These are phyloP conservation scores for Potorous gilbertii DNA, from an alignment of 2,797 vertebrate species.

Conservation along the genomic window DNA sequence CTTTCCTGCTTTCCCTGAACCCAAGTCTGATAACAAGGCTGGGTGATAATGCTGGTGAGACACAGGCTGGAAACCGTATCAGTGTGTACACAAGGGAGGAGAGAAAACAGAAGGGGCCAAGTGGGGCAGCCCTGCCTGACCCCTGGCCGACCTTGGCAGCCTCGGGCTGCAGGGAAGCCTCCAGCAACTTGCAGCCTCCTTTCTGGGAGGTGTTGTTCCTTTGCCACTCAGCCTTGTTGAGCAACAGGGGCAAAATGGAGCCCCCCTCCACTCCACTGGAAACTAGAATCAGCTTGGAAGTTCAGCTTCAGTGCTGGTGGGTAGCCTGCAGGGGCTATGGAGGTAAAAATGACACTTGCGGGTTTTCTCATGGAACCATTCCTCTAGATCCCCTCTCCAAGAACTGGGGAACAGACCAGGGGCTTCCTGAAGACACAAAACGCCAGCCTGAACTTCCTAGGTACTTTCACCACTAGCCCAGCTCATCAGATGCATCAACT, in stretches of 20 bases:
- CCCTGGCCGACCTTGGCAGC: slow-evolving; percentile 83
- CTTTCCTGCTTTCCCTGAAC: slow-evolving; percentile 79
- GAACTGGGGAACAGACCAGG: too few relatives aligned
- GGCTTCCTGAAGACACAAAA: too few relatives aligned
- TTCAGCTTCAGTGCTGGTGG: slow-evolving; percentile 5
- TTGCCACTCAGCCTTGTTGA: neutral
- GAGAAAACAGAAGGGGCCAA: slow-evolving; percentile 49
- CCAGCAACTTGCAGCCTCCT: slow-evolving; percentile 48
- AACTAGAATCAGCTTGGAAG: slow-evolving; percentile 56
- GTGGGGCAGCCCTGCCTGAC: slow-evolving; percentile 75
- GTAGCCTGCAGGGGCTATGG: slow-evolving; percentile 39
- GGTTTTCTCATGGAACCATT: neutral
- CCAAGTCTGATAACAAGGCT: slow-evolving; percentile 78
- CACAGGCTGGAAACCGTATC: slow-evolving; percentile 69
- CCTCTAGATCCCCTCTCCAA: neutral
- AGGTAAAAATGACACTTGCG: neutral
- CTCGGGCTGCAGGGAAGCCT: slow-evolving; percentile 75
- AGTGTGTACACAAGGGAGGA: slow-evolving; percentile 38
- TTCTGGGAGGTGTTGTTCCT: too few relatives aligned
- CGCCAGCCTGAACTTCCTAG: too few relatives aligned
- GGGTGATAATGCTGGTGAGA: slow-evolving; percentile 65
- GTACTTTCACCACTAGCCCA: too few relatives aligned
- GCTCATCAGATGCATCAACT: too few relatives aligned
- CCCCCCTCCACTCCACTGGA: slow-evolving; percentile 11
- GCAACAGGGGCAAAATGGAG: slow-evolving; percentile 61